These are phyloP conservation scores for Exephanes ischioxanthus DNA, from an alignment of 2,888 invertebrate genomes.

Conservation along the genomic window DNA sequence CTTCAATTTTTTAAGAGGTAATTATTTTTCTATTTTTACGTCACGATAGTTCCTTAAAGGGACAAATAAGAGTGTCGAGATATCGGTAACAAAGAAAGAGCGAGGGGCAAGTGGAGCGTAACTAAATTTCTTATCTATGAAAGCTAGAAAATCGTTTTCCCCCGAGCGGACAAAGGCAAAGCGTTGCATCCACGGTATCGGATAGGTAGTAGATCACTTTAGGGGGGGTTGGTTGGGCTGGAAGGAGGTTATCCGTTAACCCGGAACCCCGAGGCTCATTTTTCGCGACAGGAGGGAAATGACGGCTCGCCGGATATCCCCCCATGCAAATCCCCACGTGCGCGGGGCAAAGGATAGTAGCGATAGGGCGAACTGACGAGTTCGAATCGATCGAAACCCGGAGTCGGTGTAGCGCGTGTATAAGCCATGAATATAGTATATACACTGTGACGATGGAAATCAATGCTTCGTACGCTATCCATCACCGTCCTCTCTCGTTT, in stretches of 20 bases:
- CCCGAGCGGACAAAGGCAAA: slow-evolving; percentile 57
- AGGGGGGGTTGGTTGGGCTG: slow-evolving; percentile 20
- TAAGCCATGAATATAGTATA: slow-evolving; percentile 57
- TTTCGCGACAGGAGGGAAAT: slow-evolving; percentile 65
- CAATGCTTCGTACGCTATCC: slow-evolving; percentile 65
- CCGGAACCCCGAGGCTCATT: slow-evolving; percentile 67
- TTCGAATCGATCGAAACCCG: slow-evolving; percentile 63
- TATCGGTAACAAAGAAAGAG: slow-evolving; percentile 15
- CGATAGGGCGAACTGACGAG: slow-evolving; percentile 64
- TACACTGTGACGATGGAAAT: slow-evolving; percentile 60
- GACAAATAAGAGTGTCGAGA: background rate
- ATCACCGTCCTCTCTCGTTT: slow-evolving; percentile 61
- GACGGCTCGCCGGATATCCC: slow-evolving; percentile 52
- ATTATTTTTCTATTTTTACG: background rate
- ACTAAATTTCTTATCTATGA: slow-evolving; percentile 54
- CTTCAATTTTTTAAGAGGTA: background rate
- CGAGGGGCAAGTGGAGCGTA: slow-evolving; percentile 39
- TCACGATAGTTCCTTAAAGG: background rate
- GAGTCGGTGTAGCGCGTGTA: slow-evolving; percentile 37
- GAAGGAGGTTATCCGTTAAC: slow-evolving; percentile 59
- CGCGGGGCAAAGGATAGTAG: slow-evolving; percentile 51
- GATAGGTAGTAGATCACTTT: slow-evolving; percentile 65
- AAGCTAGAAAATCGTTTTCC: slow-evolving; percentile 49
- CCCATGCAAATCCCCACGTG: slow-evolving; percentile 66
- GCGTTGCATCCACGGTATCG: slow-evolving; percentile 66